Evolutionary conservation across 1,140 invertebrate genomes (phyloP).

Genomic region (Leptinotarsa undecemlineata): DNA sequence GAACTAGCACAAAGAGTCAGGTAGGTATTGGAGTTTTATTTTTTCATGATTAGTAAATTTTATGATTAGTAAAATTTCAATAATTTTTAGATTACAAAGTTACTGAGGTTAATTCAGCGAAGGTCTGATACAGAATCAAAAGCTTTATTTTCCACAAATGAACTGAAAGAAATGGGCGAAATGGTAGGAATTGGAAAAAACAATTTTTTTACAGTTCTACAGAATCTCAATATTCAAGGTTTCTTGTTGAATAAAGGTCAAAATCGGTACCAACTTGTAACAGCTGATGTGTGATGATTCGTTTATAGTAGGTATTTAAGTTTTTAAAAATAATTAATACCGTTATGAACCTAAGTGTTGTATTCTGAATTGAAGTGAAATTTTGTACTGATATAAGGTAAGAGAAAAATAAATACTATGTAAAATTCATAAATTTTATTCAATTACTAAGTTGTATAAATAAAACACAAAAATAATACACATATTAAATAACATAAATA

Average conservation of each 20-base stretch:
- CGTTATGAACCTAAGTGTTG: no score
- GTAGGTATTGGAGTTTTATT: conserved; percentile 50
- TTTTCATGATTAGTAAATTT: not conserved
- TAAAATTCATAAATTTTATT: not conserved
- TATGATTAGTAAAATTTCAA: not conserved
- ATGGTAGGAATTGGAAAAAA: conserved; percentile 66
- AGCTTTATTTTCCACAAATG: conserved; percentile 73
- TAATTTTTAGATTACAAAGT: conserved; percentile 70
- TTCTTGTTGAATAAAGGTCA: conserved; percentile 81
- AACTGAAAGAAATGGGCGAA: conserved; percentile 73
- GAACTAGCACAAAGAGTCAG: conserved; percentile 71
- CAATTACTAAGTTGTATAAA: not conserved
- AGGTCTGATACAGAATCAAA: conserved; percentile 66
- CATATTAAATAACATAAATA: conserved; percentile 1
- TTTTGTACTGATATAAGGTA: not conserved
- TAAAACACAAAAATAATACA: conserved; percentile 3
- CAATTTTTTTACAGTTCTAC: conserved; percentile 68
- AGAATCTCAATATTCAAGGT: conserved; percentile 81
- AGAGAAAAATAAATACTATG: not conserved
- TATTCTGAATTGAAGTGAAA: not conserved
- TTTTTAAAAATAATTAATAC: no score
- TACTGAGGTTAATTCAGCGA: conserved; percentile 71
- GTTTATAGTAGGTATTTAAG: not conserved
- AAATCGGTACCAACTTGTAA: conserved; percentile 72
- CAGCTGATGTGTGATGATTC: conserved; percentile 7